Evolutionary conservation across 64 coral and sea anemone species (phyloP), one percentile per base, ranked within the genome.

Genomic region (Catalaphyllia jardinei): DNA sequence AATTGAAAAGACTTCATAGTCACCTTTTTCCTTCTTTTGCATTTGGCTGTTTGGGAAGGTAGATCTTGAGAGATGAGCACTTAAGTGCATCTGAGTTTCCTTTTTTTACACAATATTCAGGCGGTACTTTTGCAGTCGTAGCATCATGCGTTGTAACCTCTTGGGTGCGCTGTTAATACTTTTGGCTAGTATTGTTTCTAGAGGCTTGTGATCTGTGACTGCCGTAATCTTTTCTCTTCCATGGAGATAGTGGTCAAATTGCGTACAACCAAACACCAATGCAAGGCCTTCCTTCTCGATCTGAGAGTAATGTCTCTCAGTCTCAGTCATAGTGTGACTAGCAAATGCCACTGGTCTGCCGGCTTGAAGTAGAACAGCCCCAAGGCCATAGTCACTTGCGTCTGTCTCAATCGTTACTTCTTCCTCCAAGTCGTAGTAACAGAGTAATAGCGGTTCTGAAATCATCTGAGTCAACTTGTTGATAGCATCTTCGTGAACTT

Each of bases 331-430:
- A 10, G 71, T 73, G 24, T 30, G 71, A 30, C 71, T 73, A 73
- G 71, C 27, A 73, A 73, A 73, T 73, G 71, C 71, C 71, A 73
- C 71, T 29, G 71, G 24, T 73, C 71, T 73, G 29, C 71, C 71
- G 71, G 14, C 24, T 4, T 73, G 71, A 73, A 73, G 71, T 73
- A 73, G n/a, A 73, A 73, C 71, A 29, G 65, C 65, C 27, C 65
- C 65, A 20, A 69, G 65, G 20, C 65, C 65, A 29, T 33, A 8
- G 71, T 73, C n/a, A n/a, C n/a, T n/a, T n/a, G n/a, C n/a, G n/a
- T n/a, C n/a, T n/a, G n/a, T n/a, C n/a, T n/a, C n/a, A n/a, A n/a
- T n/a, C n/a, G n/a, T n/a, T n/a, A n/a, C n/a, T n/a, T n/a, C n/a
- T n/a, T n/a, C 74, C 17, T 76, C 74, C 2, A 76, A 76, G 39